Percentiles rank a stretch among this genome's conserved stretches.
Conservation (phyloP, 2,113 vertebrate species). For the Prinia subflava region DNA sequence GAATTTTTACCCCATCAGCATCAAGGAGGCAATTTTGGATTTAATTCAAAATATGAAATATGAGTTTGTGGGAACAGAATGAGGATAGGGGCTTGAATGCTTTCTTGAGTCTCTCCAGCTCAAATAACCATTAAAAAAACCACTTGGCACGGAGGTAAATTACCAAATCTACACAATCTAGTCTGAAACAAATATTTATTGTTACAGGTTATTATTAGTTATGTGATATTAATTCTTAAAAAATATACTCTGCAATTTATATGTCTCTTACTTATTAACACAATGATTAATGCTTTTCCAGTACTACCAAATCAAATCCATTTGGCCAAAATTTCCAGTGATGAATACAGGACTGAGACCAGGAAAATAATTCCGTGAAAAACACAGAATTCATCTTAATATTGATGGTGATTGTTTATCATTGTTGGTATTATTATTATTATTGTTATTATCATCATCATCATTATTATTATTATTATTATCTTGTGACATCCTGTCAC, state of each 20-base stretch:
- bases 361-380: neutral
- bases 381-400: neutral
- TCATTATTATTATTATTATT: neutral
- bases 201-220: neutral
- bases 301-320: neutral
- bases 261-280: neutral
- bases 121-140: neutral
- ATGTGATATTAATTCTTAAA: neutral
- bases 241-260: neutral
- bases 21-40: neutral
- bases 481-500: neutral
- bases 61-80: neutral
- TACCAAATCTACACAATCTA: neutral
- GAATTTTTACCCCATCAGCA: neutral
- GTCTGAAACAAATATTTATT: neutral
- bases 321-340: neutral
- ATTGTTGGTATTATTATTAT: neutral
- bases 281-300: neutral
- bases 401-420: neutral
- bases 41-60: neutral
- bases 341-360: neutral
- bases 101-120: neutral
- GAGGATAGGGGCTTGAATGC: neutral
- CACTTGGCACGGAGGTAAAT: neutral
- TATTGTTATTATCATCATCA: neutral